These are phyloP conservation scores for Entomobrya multifasciata DNA, from an alignment of 2,888 invertebrate species.

Conservation along the genomic window DNA sequence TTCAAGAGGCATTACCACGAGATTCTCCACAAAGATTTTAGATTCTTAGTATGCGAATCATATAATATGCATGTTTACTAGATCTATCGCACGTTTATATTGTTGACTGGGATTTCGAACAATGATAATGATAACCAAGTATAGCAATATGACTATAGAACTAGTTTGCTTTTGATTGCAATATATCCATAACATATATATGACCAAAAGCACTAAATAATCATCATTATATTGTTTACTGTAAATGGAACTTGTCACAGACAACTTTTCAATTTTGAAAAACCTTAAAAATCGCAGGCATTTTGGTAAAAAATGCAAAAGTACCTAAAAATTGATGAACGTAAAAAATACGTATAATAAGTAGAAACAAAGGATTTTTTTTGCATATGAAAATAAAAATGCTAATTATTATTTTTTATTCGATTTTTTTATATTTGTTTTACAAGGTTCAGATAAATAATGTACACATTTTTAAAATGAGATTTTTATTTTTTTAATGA, in stretches of 20 bases:
- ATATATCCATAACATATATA: no score
- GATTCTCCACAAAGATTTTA: no score
- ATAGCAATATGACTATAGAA: background rate
- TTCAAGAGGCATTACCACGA: slow-evolving; percentile 41
- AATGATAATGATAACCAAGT: no score
- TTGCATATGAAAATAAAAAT: background rate
- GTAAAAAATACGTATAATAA: no score
- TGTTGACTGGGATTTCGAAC: no score
- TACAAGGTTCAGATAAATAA: no score
- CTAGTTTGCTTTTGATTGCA: background rate
- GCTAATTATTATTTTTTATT: background rate
- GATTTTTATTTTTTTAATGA: background rate
- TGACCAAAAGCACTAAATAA: background rate
- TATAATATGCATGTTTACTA: no score
- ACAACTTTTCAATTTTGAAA: slow-evolving; percentile 38
- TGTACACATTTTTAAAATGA: background rate
- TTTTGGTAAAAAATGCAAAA: background rate
- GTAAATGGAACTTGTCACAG: slow-evolving; percentile 14
- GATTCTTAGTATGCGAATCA: no score
- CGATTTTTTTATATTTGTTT: background rate
- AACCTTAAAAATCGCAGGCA: no score
- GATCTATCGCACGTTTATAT: no score
- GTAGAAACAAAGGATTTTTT: no score
- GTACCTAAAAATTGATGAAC: background rate
- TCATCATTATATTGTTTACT: background rate